phyloP scores from a whole-genome alignment of 2,797 vertebrate genomes.

The Darevskia mixta region DNA sequence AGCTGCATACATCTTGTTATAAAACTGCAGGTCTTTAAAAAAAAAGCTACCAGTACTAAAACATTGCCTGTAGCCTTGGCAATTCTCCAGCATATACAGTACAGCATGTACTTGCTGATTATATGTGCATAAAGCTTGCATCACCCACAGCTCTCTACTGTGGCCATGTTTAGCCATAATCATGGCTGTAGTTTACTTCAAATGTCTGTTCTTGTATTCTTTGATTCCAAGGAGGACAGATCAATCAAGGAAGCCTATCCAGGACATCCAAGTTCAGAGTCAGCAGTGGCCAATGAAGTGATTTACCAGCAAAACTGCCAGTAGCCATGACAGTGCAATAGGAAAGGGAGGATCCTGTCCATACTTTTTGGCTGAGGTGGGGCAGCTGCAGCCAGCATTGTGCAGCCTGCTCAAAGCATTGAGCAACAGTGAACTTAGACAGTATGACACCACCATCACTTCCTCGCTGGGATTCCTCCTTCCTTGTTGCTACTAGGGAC shows the following conservation, averaged over 20 bases:
- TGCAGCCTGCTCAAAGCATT: background rate
- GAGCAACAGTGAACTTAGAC: no score
- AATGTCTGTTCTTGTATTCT: background rate
- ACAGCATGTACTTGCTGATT: background rate
- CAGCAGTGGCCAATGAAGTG: background rate
- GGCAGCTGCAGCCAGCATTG: background rate
- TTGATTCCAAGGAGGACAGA: background rate
- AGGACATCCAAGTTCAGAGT: background rate
- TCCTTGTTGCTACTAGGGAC: no score
- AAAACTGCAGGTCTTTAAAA: background rate
- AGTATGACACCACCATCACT: no score
- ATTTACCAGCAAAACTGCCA: background rate
- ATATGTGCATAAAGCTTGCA: constrained; percentile 1
- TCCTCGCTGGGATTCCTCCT: no score
- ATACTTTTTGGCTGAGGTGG: background rate
- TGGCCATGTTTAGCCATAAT: background rate
- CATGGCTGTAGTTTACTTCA: background rate
- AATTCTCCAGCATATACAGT: background rate
- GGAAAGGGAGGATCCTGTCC: background rate
- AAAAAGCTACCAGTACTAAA: background rate
- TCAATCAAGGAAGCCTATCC: background rate
- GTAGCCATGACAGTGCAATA: background rate
- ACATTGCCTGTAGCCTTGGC: constrained; percentile 35
- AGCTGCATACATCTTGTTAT: constrained; percentile 1
- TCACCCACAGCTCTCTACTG: background rate